Evolutionary conservation across 2,113 vertebrate species (phyloP).

Genomic region (Macquaria ambigua): DNA sequence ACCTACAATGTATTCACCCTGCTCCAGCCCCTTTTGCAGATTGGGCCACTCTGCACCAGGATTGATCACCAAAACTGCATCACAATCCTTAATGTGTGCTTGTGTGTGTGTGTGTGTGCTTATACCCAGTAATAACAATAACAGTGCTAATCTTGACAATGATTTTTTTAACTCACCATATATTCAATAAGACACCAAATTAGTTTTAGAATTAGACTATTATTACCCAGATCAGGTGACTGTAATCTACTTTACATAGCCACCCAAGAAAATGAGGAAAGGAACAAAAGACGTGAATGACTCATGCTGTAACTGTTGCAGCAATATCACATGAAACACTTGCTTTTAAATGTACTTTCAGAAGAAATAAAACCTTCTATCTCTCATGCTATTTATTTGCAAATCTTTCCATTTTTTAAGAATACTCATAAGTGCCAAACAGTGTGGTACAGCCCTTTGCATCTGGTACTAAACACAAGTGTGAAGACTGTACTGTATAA

Average conservation of each 20-base stretch:
- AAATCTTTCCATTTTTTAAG: neutral
- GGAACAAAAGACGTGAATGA: neutral
- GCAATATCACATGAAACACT: neutral
- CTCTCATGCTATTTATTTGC: neutral
- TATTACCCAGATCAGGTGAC: neutral
- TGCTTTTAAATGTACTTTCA: neutral
- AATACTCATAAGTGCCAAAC: neutral
- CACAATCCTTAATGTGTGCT: neutral
- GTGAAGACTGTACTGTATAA: neutral
- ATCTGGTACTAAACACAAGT: neutral
- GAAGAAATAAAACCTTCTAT: neutral
- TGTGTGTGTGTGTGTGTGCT: neutral
- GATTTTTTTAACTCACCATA: neutral
- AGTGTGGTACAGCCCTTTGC: neutral
- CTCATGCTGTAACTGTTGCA: neutral
- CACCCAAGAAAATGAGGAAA: neutral
- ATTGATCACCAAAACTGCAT: neutral
- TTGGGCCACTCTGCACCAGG: neutral
- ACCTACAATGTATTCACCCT: slow-evolving; percentile 9
- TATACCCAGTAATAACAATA: neutral
- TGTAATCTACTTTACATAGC: neutral
- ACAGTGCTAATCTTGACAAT: neutral
- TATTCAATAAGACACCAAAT: neutral
- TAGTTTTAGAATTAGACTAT: neutral
- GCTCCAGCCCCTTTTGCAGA: neutral